Conservation (phyloP, 2,797 vertebrate genomes). For the Sebastes hopkinsi region DNA sequence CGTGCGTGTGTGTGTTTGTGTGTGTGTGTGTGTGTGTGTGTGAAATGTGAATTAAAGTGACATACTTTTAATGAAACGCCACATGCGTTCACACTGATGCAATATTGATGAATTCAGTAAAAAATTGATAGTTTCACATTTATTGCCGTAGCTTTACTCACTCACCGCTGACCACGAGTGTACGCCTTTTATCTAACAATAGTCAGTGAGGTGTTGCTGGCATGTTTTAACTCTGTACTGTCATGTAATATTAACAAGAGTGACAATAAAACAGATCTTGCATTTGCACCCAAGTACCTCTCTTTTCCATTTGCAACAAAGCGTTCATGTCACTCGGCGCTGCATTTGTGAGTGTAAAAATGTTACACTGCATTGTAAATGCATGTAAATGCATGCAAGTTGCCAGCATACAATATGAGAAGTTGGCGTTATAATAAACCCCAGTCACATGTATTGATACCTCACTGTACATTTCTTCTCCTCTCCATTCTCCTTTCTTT, state of each 20-base stretch:
- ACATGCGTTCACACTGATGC: neutral
- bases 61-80: conserved; percentile 40
- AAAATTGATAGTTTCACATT: conserved; percentile 50
- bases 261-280: conserved; percentile 1
- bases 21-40: too few relatives aligned
- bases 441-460: neutral
- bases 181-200: neutral
- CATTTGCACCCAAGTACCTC: neutral
- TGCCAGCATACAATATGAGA: neutral
- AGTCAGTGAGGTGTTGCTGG: conserved; percentile 15
- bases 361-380: neutral
- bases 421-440: neutral
- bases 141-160: neutral
- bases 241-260: conserved; percentile 35
- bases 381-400: neutral
- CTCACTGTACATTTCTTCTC: neutral
- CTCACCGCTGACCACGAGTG: neutral
- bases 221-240: conserved; percentile 4
- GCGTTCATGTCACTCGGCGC: neutral
- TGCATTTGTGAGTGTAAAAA: neutral
- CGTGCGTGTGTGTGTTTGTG: too few relatives aligned
- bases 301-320: conserved; percentile 22
- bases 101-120: conserved; percentile 44
- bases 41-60: conserved; percentile 39
- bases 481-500: neutral